phyloP scores from a whole-genome alignment of 2,113 vertebrate species.

The Lampris incognitus region DNA sequence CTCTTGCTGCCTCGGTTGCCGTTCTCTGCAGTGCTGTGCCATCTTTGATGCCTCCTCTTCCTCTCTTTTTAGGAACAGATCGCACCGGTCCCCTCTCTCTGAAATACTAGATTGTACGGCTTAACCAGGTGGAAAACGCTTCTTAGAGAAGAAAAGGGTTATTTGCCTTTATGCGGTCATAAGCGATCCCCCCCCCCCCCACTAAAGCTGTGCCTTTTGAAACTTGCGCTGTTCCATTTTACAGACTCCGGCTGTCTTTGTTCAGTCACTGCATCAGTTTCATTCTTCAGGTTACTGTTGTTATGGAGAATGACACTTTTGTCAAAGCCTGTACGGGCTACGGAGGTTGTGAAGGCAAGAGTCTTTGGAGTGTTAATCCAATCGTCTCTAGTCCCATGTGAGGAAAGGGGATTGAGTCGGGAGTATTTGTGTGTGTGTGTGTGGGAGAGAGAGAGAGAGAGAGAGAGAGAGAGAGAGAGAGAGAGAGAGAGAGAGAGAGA shows the following conservation, averaged over 20 bases:
- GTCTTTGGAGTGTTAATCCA: constrained; percentile 50
- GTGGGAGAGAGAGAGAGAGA: background rate
- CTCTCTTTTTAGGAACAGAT: constrained; percentile 53
- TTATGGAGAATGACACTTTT: constrained; percentile 23
- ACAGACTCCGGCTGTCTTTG: background rate
- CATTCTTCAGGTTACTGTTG: constrained; percentile 30
- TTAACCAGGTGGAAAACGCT: constrained; percentile 68
- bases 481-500: no score
- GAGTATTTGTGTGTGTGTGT: constrained; percentile 24
- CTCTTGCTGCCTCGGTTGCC: constrained; percentile 41
- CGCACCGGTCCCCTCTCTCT: constrained; percentile 44
- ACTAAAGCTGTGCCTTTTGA: constrained; percentile 9
- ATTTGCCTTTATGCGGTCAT: constrained; percentile 24
- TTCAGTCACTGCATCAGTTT: constrained; percentile 8
- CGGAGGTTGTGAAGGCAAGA: constrained; percentile 30
- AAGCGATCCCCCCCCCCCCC: constrained; percentile 13
- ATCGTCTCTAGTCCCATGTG: constrained; percentile 51
- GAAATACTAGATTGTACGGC: constrained; percentile 43
- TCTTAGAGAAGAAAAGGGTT: constrained; percentile 27
- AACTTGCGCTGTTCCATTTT: background rate
- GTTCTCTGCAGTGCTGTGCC: constrained; percentile 36
- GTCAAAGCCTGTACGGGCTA: constrained; percentile 41
- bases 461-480: no score
- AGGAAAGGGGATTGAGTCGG: constrained; percentile 46
- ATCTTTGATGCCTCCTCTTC: constrained; percentile 62